Base-by-base conservation (phyloP, 2,888 invertebrate species). In the Spicauda simplicius region DNA sequence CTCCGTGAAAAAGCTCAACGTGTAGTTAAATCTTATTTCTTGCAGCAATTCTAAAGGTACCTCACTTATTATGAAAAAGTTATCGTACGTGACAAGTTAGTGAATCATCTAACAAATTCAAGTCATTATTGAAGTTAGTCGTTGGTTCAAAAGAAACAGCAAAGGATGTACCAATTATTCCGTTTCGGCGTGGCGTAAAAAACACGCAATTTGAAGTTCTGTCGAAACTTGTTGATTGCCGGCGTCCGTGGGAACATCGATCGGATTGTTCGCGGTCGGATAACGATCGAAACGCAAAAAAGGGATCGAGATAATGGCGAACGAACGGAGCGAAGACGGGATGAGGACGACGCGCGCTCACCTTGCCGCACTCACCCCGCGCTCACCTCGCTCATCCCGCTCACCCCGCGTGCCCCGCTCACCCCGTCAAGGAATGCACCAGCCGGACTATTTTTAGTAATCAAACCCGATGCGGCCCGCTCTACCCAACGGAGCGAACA, bases 211-310 rank as follows among this genome's bases (percentile, higher is more conserved):
- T 88, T 84, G 83, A 81, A 78, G 73, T 79, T 83, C 81, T 84
- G 86, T 87, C 81, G 80, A 83, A 84, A 78, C 72, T 81, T 81
- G 79, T 85, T 82, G 85, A 87, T 86, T 82, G 80, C 80, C 77
- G 76, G 79, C 80, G 77, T 85, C 82, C 89, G 90, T 91, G 92
- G 87, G 91, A 91, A 91, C 84, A 82, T 76, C 74, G 80, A 85
- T 88, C 82, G 85, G 75, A 84, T 85, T 83, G 86, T 90, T 88
- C 87, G 90, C 87, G 88, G 87, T 89, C 84, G 87, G 87, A 89
- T 90, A 89, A 88, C 87, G 85, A 91, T 89, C 86, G 83, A 79
- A 85, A 83, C 87, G 89, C 90, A 93, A 92, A 92, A 93, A 93
- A 91, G 88, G 90, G 89, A 85, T 83, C 83, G 81, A 85, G 84